phyloP scores from a whole-genome alignment of 2,113 vertebrate species.

The Cromileptes altivelis region DNA sequence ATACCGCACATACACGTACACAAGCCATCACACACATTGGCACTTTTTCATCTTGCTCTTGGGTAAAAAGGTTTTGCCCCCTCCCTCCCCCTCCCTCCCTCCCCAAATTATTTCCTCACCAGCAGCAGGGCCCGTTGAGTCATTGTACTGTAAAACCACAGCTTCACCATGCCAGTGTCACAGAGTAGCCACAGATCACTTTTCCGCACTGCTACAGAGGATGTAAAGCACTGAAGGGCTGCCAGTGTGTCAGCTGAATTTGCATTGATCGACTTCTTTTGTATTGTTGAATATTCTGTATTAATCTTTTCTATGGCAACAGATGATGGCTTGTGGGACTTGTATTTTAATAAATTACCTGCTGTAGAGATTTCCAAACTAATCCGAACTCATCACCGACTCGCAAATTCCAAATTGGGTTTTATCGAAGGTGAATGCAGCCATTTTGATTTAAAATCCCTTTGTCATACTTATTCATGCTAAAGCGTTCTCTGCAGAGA shows the following conservation, averaged over 20 bases:
- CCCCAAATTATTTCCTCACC: slow-evolving; percentile 59
- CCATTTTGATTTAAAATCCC: slow-evolving; percentile 33
- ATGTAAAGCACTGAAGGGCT: slow-evolving; percentile 75
- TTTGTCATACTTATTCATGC: not conserved
- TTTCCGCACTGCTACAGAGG: slow-evolving; percentile 62
- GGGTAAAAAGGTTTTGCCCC: slow-evolving; percentile 51
- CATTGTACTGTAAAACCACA: slow-evolving; percentile 72
- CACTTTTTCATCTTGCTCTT: slow-evolving; percentile 72
- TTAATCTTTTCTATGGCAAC: slow-evolving; percentile 74
- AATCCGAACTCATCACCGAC: slow-evolving; percentile 15
- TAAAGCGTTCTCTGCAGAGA: slow-evolving; percentile 24
- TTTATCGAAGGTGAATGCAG: slow-evolving; percentile 32
- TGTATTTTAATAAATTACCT: slow-evolving; percentile 69
- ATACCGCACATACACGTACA: slow-evolving; percentile 52
- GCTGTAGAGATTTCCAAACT: slow-evolving; percentile 41
- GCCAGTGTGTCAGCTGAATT: slow-evolving; percentile 63
- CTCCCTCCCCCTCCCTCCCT: slow-evolving; percentile 1
- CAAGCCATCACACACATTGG: slow-evolving; percentile 59
- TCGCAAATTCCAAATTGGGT: slow-evolving; percentile 53
- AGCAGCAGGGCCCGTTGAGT: slow-evolving; percentile 70
- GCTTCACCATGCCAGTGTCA: slow-evolving; percentile 69
- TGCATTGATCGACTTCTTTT: slow-evolving; percentile 69
- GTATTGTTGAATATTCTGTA: slow-evolving; percentile 77
- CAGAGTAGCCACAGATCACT: slow-evolving; percentile 59
- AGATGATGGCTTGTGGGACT: slow-evolving; percentile 52